A percentile compares a stretch with the other conserved stretches of the same genome.
Evolutionary conservation across 2,113 vertebrate genomes (phyloP).

Genomic region (Bucco capensis): DNA sequence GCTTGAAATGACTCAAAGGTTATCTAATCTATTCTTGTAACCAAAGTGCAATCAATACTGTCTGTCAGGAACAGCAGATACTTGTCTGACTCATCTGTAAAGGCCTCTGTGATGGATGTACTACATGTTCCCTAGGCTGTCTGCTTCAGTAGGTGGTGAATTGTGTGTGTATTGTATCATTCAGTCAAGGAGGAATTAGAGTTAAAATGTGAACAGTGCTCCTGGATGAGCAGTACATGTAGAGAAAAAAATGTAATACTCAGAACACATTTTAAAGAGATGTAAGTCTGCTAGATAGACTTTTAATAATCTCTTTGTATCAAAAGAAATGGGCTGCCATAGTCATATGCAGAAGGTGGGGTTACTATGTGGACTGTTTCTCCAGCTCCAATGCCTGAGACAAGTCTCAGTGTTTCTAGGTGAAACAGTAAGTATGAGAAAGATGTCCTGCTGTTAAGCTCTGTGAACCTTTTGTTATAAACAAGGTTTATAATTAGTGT

Average conservation of each 20-base stretch:
- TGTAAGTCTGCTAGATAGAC: not conserved
- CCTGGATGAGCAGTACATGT: not conserved
- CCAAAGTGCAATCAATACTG: not conserved
- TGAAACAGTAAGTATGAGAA: not conserved
- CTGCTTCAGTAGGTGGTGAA: not conserved
- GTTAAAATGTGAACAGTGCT: not conserved
- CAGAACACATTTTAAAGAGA: not conserved
- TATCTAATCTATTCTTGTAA: not conserved
- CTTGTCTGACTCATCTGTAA: constrained; percentile 5
- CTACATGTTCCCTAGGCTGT: not conserved
- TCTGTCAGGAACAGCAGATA: not conserved
- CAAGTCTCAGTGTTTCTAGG: not conserved
- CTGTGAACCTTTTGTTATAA: not conserved
- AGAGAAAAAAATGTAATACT: not conserved
- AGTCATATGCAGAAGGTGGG: not conserved
- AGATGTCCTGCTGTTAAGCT: not conserved
- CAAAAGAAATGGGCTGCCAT: not conserved
- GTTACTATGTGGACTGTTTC: not conserved
- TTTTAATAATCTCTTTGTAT: not conserved
- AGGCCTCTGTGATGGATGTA: not conserved
- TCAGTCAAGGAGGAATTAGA: not conserved
- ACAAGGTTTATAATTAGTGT: not conserved
- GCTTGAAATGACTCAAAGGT: not conserved
- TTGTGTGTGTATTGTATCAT: not conserved
- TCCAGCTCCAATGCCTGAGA: not conserved